Base-by-base conservation (phyloP, 2,113 vertebrate genomes). In the Corythaixoides concolor region DNA sequence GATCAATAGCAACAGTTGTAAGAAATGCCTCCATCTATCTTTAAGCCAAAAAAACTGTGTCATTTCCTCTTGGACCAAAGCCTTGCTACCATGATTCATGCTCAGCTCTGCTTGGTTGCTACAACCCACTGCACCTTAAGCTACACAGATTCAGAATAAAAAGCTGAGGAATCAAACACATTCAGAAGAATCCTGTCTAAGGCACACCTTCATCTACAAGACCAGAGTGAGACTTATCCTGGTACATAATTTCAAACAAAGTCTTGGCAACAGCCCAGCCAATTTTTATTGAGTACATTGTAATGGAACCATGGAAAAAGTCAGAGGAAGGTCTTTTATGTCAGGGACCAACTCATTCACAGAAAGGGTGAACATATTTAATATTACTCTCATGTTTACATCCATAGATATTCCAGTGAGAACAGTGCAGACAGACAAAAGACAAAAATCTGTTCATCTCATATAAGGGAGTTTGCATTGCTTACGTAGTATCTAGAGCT, bases 11-110 rank as follows among this genome's bases (percentile, higher is more conserved):
- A 88, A 33, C 35, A 68, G 67, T 26, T 17, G 30, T 68, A 68
- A 91, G 70, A 90, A 93, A 90, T 64, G 74, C 39, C 26, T 91
- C 35, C 28, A 88, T 91, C 62, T 50, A n/a, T 64, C 27, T 52
- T 72, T 27, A 56, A 59, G 66, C 56, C 39, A 89, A 95, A 90
- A 92, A 64, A n/a, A 2, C n/a, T 23, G 8, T 75, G 33, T 95
- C 79, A 74, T 95, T 88, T 92, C 68, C 90, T 84, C 59, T 91
- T 84, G 90, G 75, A 83, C 39, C 22, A 45, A 35, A 85, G 75
- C 75, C 63, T 79, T 83, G 53, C 50, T 85, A 68, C 53, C 76
- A 49, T 90, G 70, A 85, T 69, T 94, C 67, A 85, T 69, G 13
- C 19, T 91, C 26, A 69, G 32, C 18, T 92, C 33, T 79, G 35